Evolutionary conservation across 2,797 vertebrate species (phyloP).

Genomic region (Dipus sagitta): DNA sequence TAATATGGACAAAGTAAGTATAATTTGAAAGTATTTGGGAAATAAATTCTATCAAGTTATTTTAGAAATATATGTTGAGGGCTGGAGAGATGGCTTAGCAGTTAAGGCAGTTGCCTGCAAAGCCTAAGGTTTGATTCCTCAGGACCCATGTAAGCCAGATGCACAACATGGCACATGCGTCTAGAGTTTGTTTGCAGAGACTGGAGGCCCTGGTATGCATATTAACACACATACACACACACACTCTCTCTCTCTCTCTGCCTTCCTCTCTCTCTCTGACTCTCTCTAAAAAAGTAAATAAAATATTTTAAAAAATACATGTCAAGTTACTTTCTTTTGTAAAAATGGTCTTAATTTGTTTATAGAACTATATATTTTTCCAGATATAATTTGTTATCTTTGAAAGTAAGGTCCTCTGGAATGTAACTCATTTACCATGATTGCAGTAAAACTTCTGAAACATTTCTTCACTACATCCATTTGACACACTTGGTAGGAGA

Average conservation of each 20-base stretch:
- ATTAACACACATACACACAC: no score
- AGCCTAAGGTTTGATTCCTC: no score
- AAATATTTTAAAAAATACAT: not conserved
- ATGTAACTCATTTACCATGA: constrained; percentile 1
- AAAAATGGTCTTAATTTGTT: not conserved
- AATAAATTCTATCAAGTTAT: constrained; percentile 39
- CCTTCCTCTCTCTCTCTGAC: no score
- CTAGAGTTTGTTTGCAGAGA: no score
- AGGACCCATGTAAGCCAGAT: no score
- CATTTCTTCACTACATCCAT: not conserved
- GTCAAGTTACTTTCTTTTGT: constrained; percentile 42
- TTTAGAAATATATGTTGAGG: not conserved
- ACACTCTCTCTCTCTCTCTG: no score
- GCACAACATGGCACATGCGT: no score
- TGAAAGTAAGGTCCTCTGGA: constrained; percentile 13
- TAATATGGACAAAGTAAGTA: constrained; percentile 75
- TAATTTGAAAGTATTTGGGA: constrained; percentile 35
- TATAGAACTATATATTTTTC: not conserved
- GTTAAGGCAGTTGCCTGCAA: no score
- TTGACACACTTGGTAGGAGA: constrained; percentile 13
- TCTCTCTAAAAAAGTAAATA: no score
- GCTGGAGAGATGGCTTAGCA: no score
- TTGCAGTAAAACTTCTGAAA: constrained; percentile 31
- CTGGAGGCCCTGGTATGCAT: no score
- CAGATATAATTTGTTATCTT: constrained; percentile 7